Base-by-base conservation (phyloP, 2,113 vertebrate genomes). In the Phodopus roborovskii region DNA sequence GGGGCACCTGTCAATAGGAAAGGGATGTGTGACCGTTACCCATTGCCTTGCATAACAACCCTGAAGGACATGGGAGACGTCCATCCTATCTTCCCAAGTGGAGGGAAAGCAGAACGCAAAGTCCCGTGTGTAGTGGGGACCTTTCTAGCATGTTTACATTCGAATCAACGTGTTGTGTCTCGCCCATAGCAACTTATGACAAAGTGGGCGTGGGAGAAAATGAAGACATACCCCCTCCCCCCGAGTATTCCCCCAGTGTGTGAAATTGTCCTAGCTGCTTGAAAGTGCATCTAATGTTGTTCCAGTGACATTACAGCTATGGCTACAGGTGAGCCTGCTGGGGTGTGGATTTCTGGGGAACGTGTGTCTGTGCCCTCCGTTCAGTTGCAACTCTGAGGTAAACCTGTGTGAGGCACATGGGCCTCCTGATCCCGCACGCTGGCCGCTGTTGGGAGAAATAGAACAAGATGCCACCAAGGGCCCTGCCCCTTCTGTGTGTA, bases 321-420 rank as follows among this genome's bases (percentile, higher is more conserved):
- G 20, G n/a, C 26, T 2, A 12, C 3, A 50, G 36, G 79, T 53
- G 39, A 89, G 8, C 1, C 1, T 0, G 24, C 11, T 15, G 1
- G 26, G 53, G 33, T 66, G 42, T 58, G 20, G 74, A 33, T 26
- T 78, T 70, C 70, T 62, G 36, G 22, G 33, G 71, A 45, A 17
- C 4, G 4, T 1, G 33, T 30, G 0, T 12, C 0, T 9, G 36
- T 60, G 39, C 17, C 64, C 26, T 22, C 13, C 6, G 1, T 12
- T 83, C 50, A 64, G 45, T 5, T 74, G 33, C 6, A 84, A 22
- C 50, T 81, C 62, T 48, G n/a, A 48, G 78, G 33, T 66, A 11
- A 16, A 36, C 26, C 66, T 56, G 12, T 16, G 8, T 22, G 42
- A 36, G 50, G 20, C 70, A 16, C 0, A 0, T 0, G 9, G 20